Evolutionary conservation across 2,797 vertebrate genomes (phyloP), one percentile per base, ranked within the genome.

Genomic region (Syngnathus rostellatus): DNA sequence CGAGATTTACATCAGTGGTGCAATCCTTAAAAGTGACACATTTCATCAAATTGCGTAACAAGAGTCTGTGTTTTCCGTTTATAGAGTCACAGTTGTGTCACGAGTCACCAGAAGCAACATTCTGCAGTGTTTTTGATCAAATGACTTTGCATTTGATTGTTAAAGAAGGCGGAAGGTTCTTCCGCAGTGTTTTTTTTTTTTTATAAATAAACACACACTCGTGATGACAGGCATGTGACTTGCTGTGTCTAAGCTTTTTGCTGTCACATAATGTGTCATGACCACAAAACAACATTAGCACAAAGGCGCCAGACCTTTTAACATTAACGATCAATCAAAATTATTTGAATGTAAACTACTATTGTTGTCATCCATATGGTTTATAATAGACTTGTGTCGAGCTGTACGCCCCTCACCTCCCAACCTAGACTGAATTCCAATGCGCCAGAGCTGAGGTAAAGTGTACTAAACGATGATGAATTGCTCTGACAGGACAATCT

Each of bases 191-290:
- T 71, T 70, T 23, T 81, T 71, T 70, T 23, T 23, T 23, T 73
- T 76, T 88, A 86, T 83, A 89, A 89, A 91, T 88, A 88, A 82
- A 81, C 76, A 64, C 76, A 62, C 41, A 73, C 81, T 81, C 71
- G 66, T 87, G 86, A 88, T 84, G 80, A 80, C 78, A 78, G 76
- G 75, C 88, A 89, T 89, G 89, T 92, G 90, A 91, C 76, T 85
- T 87, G 81, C 85, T 84, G 78, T 81, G 75, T 90, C 82, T 85
- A 79, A 72, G 79, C 75, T 70, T 70, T 79, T 77, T 74, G 68
- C 70, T 64, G 78, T 90, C 90, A 89, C 89, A 88, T 87, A 88
- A 88, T 46, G 53, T 25, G 55, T 68, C 67, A 50, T 72, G 72
- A 75, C 72, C 66, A 76, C 53, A 75, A 70, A 67, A 69, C 46